These are phyloP conservation scores for Phylloscopus whistleri DNA, from an alignment of 2,113 vertebrate genomes.

Conservation along the genomic window DNA sequence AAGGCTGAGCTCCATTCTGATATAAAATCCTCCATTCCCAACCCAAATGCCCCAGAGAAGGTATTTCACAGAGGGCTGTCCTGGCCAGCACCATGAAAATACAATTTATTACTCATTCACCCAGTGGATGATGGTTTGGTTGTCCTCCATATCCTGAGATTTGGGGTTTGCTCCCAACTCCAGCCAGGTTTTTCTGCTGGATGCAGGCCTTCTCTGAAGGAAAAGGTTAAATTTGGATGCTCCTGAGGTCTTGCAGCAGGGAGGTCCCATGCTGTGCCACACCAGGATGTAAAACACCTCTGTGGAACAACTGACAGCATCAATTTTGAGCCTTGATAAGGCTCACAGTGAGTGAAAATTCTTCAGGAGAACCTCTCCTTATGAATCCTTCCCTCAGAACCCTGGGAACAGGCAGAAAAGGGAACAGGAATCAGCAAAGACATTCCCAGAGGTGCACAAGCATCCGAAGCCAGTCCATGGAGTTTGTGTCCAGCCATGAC, in stretches of 20 bases:
- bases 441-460: background rate
- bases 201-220: background rate
- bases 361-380: background rate
- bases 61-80: background rate
- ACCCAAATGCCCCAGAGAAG: background rate
- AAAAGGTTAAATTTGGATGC: background rate
- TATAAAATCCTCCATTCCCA: background rate
- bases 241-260: background rate
- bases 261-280: background rate
- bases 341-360: background rate
- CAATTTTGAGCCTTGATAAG: background rate
- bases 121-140: background rate
- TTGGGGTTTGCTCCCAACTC: background rate
- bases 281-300: background rate
- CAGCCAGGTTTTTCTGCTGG: background rate
- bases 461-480: accelerated
- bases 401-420: background rate
- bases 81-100: background rate
- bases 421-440: background rate
- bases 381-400: background rate
- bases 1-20: background rate
- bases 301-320: background rate
- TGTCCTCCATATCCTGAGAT: background rate
- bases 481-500: background rate
- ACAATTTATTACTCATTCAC: background rate